A percentile compares a stretch with the other conserved stretches of the same genome.
Evolutionary conservation across 2,113 vertebrate genomes (phyloP).

Genomic region (Notarius lentiginosus): DNA sequence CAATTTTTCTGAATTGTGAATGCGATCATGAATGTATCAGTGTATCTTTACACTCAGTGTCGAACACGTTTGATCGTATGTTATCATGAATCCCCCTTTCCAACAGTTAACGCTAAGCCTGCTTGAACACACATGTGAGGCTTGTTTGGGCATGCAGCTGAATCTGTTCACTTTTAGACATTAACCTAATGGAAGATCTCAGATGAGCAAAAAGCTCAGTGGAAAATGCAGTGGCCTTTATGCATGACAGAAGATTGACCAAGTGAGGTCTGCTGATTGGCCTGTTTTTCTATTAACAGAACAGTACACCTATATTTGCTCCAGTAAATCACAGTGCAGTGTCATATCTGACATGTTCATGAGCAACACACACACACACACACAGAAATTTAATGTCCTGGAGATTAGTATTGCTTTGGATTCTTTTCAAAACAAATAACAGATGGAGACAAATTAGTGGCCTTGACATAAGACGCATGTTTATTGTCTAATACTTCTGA

Average conservation of each 20-base stretch:
- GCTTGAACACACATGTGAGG: background rate
- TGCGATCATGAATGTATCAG: background rate
- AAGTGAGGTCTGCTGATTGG: slow-evolving; percentile 24
- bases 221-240: slow-evolving; percentile 19
- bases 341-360: slow-evolving; percentile 25
- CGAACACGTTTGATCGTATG: background rate
- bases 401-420: background rate
- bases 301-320: background rate
- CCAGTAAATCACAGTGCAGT: slow-evolving; percentile 5
- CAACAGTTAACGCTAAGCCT: background rate
- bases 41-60: background rate
- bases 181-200: background rate
- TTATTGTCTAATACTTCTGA: background rate
- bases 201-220: slow-evolving; percentile 36
- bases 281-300: slow-evolving; percentile 25
- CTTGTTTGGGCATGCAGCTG: background rate
- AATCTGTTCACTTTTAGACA: background rate
- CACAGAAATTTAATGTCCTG: background rate
- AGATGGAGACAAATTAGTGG: background rate
- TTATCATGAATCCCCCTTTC: background rate
- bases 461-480: background rate
- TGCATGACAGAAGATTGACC: slow-evolving; percentile 35
- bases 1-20: background rate
- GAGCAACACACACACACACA: slow-evolving; percentile 1
- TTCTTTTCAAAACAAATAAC: background rate